Base-by-base conservation (phyloP, 1,140 invertebrate species). In the Watersipora subatra region DNA sequence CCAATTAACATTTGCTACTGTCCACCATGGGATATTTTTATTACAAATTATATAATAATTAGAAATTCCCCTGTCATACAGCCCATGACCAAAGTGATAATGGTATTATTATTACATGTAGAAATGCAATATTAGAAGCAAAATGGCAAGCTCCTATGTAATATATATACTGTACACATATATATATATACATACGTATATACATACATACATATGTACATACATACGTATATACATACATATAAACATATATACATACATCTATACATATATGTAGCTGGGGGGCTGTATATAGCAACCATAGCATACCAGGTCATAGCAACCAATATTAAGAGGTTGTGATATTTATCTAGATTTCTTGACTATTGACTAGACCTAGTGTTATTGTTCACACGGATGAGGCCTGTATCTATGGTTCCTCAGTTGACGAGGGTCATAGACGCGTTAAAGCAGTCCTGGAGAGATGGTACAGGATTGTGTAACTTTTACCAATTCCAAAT, bases 161-260 rank as follows among this genome's bases (percentile, higher is more conserved):
- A 15, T 62, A 62, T 2, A 62, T 2, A 62, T 15, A 7, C 7
- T 27, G 22, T 62, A 62, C 27, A 62, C 27, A 62, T 29, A 62
- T 62, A 62, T 29, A 62, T 62, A 62, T 29, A 62, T 62, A 62
- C 22, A 62, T 62, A 62, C 22, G 28, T 62, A 62, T 29, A 62
- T 62, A 62, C 22, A 62, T 62, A 62, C 28, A 29, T 27, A 27
- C 17, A 25, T 27, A 25, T 25, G 17, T 62, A 29, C 22, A 25
- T 62, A 62, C 22, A 62, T 62, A 62, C 22, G 28, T 62, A 62
- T 62, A 27, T 62, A 62, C 27, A 28, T 62, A 62, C n/a, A 46
- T 46, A 46, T 46, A 46, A 12, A 46, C n/a, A 46, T 46, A 46
- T 46, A 46, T 46, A 46, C n/a, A 46, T 46, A 46, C n/a, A 46